Conservation (phyloP, 2,888 invertebrate species). For the Thereva nobilitata region DNA sequence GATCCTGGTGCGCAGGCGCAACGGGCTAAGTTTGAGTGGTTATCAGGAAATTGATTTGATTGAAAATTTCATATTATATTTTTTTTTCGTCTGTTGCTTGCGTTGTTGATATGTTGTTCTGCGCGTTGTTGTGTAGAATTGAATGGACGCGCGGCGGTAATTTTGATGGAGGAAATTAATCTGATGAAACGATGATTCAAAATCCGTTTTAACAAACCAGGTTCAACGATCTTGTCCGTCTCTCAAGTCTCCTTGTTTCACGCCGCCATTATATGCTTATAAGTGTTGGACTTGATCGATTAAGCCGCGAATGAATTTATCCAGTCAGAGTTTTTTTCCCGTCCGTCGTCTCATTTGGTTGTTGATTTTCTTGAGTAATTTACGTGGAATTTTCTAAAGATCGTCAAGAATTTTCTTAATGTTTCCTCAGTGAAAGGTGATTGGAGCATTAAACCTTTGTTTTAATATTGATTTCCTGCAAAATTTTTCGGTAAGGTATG, state of each 20-base stretch:
- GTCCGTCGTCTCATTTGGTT: too few relatives aligned
- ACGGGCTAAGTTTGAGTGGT: constrained; percentile 21
- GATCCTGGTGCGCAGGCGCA: constrained; percentile 5
- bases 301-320: background rate
- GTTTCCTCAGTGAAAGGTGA: too few relatives aligned
- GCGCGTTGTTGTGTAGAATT: background rate
- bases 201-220: constrained; percentile 2
- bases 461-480: too few relatives aligned
- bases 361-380: too few relatives aligned
- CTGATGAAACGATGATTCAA: constrained; percentile 17
- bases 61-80: constrained; percentile 33
- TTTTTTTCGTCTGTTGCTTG: too few relatives aligned
- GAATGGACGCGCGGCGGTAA: constrained; percentile 19
- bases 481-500: too few relatives aligned
- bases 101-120: too few relatives aligned
- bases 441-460: too few relatives aligned
- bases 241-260: background rate
- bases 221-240: constrained; percentile 11
- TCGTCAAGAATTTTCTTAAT: too few relatives aligned
- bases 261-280: constrained; percentile 19
- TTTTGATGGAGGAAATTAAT: constrained; percentile 36
- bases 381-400: too few relatives aligned
- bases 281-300: constrained; percentile 32
- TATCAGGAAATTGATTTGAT: constrained; percentile 42
- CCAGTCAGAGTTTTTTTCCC: too few relatives aligned